phyloP scores from a whole-genome alignment of 2,888 invertebrate species.

The Trissoscelio sp. region DNA sequence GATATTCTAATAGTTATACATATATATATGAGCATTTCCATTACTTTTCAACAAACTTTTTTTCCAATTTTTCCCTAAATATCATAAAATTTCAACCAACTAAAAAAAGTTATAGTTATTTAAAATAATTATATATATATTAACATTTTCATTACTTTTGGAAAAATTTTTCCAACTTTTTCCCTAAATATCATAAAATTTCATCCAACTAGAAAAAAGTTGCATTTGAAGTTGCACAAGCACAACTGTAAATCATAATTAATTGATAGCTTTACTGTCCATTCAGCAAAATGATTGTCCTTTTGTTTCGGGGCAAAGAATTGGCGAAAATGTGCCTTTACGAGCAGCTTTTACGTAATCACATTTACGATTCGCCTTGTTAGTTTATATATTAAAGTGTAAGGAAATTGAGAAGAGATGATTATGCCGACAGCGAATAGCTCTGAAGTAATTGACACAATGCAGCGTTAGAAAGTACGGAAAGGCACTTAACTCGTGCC shows the following conservation, averaged over 20 bases:
- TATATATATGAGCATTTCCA: too few relatives aligned
- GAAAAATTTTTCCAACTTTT: too few relatives aligned
- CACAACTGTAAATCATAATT: slow-evolving; percentile 26
- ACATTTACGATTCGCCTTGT: slow-evolving; percentile 42
- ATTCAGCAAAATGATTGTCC: background rate
- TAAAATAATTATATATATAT: too few relatives aligned
- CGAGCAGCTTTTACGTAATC: slow-evolving; percentile 35
- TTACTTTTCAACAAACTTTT: too few relatives aligned
- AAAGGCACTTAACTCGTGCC: slow-evolving; percentile 56
- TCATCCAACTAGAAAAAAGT: too few relatives aligned
- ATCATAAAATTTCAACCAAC: too few relatives aligned
- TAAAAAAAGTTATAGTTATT: too few relatives aligned
- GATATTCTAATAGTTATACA: too few relatives aligned
- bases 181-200: too few relatives aligned
- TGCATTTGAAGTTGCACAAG: too few relatives aligned
- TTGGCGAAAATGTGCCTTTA: slow-evolving; percentile 29
- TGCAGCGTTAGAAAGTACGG: slow-evolving; percentile 66
- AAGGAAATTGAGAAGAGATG: slow-evolving; percentile 50
- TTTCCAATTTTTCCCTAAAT: too few relatives aligned
- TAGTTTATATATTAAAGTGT: slow-evolving; percentile 44
- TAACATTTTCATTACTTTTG: too few relatives aligned
- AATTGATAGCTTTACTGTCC: slow-evolving; percentile 26
- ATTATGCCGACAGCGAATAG: slow-evolving; percentile 50
- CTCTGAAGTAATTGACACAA: slow-evolving; percentile 66
- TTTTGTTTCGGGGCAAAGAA: slow-evolving; percentile 12